phyloP scores from a whole-genome alignment of 2,797 vertebrate species.

The Acanthopagrus latus region DNA sequence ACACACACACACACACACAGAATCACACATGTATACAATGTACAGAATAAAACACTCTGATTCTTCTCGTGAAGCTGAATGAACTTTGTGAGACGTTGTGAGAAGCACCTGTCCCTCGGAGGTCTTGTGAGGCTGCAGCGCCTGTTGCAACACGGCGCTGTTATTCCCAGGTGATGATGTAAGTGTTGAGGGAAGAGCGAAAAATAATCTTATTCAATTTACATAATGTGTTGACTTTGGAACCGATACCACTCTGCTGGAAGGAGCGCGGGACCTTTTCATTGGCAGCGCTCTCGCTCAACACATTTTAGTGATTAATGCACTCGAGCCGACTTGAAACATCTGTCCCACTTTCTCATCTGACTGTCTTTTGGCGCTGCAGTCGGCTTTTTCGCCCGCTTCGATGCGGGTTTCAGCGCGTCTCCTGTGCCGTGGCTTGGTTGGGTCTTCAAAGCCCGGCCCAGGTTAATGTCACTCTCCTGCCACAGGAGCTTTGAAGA shows the following conservation, averaged over 20 bases:
- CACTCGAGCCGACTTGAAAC: slow-evolving; percentile 71
- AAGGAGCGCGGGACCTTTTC: slow-evolving; percentile 65
- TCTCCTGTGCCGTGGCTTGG: slow-evolving; percentile 4
- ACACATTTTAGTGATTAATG: slow-evolving; percentile 82
- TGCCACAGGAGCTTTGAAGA: slow-evolving; percentile 51
- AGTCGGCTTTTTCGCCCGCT: not conserved
- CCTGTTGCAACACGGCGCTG: slow-evolving; percentile 54
- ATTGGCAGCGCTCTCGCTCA: slow-evolving; percentile 68
- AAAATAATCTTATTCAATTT: slow-evolving; percentile 81
- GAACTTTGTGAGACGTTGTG: slow-evolving; percentile 35
- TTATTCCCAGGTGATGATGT: slow-evolving; percentile 81
- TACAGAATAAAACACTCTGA: not conserved
- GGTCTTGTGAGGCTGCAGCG: slow-evolving; percentile 55
- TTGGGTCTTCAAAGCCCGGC: slow-evolving; percentile 47
- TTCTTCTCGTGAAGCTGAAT: slow-evolving; percentile 5
- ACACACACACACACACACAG: not conserved
- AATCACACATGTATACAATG: not conserved
- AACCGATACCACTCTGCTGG: slow-evolving; percentile 68
- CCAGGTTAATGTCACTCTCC: slow-evolving; percentile 52
- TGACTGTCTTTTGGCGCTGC: slow-evolving; percentile 53
- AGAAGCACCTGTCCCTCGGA: slow-evolving; percentile 63
- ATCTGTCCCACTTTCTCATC: slow-evolving; percentile 76
- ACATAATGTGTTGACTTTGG: slow-evolving; percentile 86
- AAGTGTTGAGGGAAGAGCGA: slow-evolving; percentile 73
- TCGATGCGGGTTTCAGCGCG: slow-evolving; percentile 25